These are phyloP conservation scores for Chanos chanos DNA, from an alignment of 2,797 vertebrate genomes.

Conservation along the genomic window DNA sequence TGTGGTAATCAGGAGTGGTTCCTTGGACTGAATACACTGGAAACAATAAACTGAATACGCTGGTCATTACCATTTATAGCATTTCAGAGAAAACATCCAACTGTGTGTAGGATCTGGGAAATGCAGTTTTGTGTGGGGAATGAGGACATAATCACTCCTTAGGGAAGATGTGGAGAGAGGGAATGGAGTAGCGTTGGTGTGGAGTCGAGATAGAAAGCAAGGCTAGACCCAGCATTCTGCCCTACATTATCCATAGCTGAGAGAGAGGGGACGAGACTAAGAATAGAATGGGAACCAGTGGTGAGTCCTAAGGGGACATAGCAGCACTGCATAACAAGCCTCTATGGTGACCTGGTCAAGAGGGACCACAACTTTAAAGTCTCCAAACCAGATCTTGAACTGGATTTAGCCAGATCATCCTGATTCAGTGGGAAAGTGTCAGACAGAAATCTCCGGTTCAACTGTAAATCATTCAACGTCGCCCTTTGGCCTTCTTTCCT, in stretches of 20 bases:
- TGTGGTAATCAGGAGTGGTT: neutral
- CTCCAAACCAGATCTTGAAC: neutral
- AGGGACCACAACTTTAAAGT: neutral
- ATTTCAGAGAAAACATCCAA: no score
- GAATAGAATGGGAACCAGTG: conserved; percentile 17
- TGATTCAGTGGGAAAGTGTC: conserved; percentile 14
- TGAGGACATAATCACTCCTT: neutral
- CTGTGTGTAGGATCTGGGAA: conserved; percentile 11
- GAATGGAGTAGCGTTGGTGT: neutral
- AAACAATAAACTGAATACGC: neutral
- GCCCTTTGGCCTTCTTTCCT: conserved; percentile 1
- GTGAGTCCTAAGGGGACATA: conserved; percentile 10
- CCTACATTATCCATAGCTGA: neutral
- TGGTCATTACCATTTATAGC: neutral
- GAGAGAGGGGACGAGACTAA: neutral
- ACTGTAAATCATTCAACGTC: neutral
- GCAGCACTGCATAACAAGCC: neutral
- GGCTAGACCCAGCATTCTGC: conserved; percentile 5
- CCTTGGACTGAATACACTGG: neutral
- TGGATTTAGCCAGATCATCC: neutral
- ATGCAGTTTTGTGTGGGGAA: neutral
- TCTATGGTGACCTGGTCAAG: neutral
- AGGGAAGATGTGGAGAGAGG: neutral
- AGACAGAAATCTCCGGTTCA: conserved; percentile 16
- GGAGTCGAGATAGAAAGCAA: neutral